Percentiles rank a stretch among this genome's conserved stretches.
Conservation (phyloP, 2,113 vertebrate genomes). For the Lepidothrix coronata region DNA sequence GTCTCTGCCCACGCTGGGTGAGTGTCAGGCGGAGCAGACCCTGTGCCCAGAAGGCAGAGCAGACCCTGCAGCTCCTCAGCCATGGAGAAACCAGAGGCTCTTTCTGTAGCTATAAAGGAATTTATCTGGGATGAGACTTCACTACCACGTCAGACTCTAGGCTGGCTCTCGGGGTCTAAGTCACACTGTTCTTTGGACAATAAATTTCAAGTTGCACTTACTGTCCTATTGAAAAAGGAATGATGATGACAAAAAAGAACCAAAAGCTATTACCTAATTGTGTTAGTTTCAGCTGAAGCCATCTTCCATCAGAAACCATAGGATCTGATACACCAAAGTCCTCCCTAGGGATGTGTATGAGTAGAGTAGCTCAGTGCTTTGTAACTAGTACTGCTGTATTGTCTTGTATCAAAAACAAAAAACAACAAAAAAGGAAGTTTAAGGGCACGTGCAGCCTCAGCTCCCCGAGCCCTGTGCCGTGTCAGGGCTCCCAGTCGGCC, state of each 20-base stretch:
- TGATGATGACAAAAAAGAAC: conserved; percentile 9
- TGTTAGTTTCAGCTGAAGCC: conserved; percentile 42
- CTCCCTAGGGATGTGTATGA: conserved; percentile 8
- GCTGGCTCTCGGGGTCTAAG: neutral
- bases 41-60: neutral
- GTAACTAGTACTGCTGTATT: conserved; percentile 1
- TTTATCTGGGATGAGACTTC: neutral
- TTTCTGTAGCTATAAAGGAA: neutral
- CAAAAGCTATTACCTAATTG: conserved; percentile 19
- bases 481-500: neutral
- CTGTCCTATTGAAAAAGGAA: conserved; percentile 54
- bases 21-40: neutral
- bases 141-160: conserved; percentile 45
- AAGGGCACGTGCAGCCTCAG: neutral
- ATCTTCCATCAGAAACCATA: conserved; percentile 71
- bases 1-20: neutral
- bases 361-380: conserved; percentile 46
- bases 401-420: conserved; percentile 23
- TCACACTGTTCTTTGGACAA: conserved; percentile 60
- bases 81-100: neutral
- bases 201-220: conserved; percentile 31
- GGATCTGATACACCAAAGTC: conserved; percentile 57
- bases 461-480: neutral
- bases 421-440: neutral
- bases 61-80: neutral